phyloP scores from a whole-genome alignment of 2,888 invertebrate species.

The Troilus luridus region DNA sequence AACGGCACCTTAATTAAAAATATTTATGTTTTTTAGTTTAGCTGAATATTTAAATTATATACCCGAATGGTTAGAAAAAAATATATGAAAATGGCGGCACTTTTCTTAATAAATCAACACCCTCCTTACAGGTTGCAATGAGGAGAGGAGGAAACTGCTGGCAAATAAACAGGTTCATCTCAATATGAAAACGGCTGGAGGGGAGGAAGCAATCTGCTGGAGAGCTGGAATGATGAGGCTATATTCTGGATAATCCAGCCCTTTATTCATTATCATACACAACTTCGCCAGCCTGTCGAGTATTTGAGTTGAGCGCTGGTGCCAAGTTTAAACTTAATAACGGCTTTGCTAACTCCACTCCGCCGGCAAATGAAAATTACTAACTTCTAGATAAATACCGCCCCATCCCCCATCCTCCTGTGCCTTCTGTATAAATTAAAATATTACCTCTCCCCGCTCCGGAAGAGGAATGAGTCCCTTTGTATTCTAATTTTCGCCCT shows the following conservation, averaged over 20 bases:
- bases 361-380: slow-evolving; percentile 60
- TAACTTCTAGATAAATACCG: slow-evolving; percentile 64
- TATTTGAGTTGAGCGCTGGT: slow-evolving; percentile 52
- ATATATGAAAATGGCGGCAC: background rate
- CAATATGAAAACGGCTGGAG: background rate
- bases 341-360: slow-evolving; percentile 42
- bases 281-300: slow-evolving; percentile 53
- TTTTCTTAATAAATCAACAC: slow-evolving; percentile 24
- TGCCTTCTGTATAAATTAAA: slow-evolving; percentile 58
- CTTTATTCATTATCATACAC: slow-evolving; percentile 64
- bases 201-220: slow-evolving; percentile 43
- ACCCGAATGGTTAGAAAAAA: no score
- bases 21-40: no score
- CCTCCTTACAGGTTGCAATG: slow-evolving; percentile 13
- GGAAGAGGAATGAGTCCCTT: slow-evolving; percentile 58
- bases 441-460: slow-evolving; percentile 52
- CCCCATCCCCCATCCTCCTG: slow-evolving; percentile 17
- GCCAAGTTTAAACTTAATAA: slow-evolving; percentile 59
- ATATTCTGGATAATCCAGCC: slow-evolving; percentile 62
- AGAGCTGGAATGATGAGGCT: slow-evolving; percentile 60
- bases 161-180: slow-evolving; percentile 46
- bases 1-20: no score
- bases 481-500: slow-evolving; percentile 59
- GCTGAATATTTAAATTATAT: no score
- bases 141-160: slow-evolving; percentile 10